These are phyloP conservation scores for Frankliniella fusca DNA, from an alignment of 2,888 invertebrate species.

Conservation along the genomic window DNA sequence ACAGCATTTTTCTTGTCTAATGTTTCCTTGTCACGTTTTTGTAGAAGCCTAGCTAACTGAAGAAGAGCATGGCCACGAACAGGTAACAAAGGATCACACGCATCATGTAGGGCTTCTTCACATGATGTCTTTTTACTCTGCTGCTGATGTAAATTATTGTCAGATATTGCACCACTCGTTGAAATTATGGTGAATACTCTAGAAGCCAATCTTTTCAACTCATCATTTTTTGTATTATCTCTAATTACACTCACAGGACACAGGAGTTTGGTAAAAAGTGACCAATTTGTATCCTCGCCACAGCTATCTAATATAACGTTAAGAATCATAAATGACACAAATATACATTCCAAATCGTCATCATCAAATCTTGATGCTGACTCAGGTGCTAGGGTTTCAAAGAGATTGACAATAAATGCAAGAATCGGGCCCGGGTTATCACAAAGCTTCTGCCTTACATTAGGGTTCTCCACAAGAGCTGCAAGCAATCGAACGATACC, in stretches of 20 bases:
- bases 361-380: conserved; percentile 25
- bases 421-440: conserved; percentile 46
- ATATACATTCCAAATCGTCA: conserved; percentile 43
- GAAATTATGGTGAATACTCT: conserved; percentile 45
- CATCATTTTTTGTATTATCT: conserved; percentile 40
- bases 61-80: conserved; percentile 76
- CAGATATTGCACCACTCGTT: conserved; percentile 42
- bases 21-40: conserved; percentile 59
- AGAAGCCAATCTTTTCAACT: conserved; percentile 41
- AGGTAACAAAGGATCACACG: conserved; percentile 69
- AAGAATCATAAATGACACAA: conserved; percentile 47
- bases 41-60: conserved; percentile 65
- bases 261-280: conserved; percentile 44
- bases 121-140: conserved; percentile 48
- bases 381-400: conserved; percentile 39
- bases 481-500: conserved; percentile 45
- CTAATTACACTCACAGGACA: conserved; percentile 42
- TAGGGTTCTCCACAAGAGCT: conserved; percentile 43
- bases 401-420: conserved; percentile 45
- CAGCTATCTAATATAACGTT: conserved; percentile 44
- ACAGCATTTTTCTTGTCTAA: conserved; percentile 61
- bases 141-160: conserved; percentile 43
- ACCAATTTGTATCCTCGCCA: conserved; percentile 43
- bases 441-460: conserved; percentile 45
- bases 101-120: conserved; percentile 61